Conservation (phyloP, 2,113 vertebrate genomes). For the Pteronura brasiliensis region DNA sequence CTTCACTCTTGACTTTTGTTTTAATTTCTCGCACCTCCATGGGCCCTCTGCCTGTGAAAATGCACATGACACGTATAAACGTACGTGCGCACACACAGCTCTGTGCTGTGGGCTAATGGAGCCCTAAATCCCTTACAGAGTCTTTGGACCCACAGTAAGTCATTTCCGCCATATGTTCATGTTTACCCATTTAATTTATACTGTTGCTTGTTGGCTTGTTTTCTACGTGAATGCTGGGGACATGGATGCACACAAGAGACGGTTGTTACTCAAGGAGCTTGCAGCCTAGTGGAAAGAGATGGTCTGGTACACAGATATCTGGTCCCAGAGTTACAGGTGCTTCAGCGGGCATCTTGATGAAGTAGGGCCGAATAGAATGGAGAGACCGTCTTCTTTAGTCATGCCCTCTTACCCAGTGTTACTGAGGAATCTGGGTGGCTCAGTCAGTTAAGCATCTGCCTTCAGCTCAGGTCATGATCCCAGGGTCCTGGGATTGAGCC, state of each 20-base stretch:
- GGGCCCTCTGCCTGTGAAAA: background rate
- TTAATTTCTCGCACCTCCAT: background rate
- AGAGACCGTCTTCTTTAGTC: background rate
- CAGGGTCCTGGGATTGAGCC: too few relatives aligned
- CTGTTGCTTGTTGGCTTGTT: background rate
- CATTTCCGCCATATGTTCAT: background rate
- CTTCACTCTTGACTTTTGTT: background rate
- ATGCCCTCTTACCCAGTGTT: background rate
- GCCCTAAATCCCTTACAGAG: background rate
- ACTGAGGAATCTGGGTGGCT: background rate
- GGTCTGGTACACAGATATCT: background rate
- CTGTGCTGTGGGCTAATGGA: background rate
- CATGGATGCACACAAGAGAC: background rate
- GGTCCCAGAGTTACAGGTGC: background rate
- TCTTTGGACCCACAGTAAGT: background rate
- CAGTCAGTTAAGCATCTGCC: too few relatives aligned
- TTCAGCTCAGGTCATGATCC: too few relatives aligned
- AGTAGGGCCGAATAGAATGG: background rate
- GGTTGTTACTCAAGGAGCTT: background rate
- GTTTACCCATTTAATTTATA: background rate
- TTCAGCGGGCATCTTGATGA: background rate
- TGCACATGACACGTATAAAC: background rate
- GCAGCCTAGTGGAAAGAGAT: background rate
- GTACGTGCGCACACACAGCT: fast-evolving
- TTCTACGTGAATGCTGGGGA: background rate